Percentiles rank a stretch among this genome's conserved stretches.
These are phyloP conservation scores for Mesocentrotus franciscanus DNA, from an alignment of 53 echinoderm and acorn worm species.

Conservation along the genomic window DNA sequence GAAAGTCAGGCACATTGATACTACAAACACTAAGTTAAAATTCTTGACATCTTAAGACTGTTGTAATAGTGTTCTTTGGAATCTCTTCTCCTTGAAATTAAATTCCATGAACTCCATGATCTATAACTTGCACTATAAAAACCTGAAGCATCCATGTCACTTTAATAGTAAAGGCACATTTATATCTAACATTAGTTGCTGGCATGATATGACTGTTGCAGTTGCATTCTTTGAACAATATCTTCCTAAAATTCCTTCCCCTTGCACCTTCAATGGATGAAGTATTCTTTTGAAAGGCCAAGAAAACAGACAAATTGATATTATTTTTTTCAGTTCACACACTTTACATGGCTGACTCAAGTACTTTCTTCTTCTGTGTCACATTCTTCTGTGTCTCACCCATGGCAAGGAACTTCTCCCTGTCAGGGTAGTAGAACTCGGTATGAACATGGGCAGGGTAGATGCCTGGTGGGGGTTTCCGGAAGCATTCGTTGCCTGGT, in stretches of 20 bases:
- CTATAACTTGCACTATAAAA: neutral
- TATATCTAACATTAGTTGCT: neutral
- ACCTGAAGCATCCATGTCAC: neutral
- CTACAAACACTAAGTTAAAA: neutral
- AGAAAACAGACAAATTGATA: neutral
- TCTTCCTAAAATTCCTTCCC: neutral
- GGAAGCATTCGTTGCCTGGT: conserved; percentile 89
- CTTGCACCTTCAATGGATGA: neutral
- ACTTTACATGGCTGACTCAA: conserved; percentile 56
- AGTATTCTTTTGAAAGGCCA: neutral
- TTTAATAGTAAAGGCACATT: neutral
- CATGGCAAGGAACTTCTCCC: conserved; percentile 79
- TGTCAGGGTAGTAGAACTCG: conserved; percentile 94
- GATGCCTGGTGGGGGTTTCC: conserved; percentile 86
- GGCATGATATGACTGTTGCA: neutral
- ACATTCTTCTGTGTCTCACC: neutral
- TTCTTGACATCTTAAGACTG: neutral
- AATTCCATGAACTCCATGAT: neutral
- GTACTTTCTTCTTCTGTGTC: conserved; percentile 54
- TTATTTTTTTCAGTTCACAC: neutral
- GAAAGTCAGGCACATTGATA: neutral
- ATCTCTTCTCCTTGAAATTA: neutral
- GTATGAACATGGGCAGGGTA: conserved; percentile 84
- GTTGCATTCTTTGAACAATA: neutral
- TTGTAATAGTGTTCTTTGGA: neutral